Conservation (phyloP, 2,888 invertebrate species). For the Eristalis intricaria region DNA sequence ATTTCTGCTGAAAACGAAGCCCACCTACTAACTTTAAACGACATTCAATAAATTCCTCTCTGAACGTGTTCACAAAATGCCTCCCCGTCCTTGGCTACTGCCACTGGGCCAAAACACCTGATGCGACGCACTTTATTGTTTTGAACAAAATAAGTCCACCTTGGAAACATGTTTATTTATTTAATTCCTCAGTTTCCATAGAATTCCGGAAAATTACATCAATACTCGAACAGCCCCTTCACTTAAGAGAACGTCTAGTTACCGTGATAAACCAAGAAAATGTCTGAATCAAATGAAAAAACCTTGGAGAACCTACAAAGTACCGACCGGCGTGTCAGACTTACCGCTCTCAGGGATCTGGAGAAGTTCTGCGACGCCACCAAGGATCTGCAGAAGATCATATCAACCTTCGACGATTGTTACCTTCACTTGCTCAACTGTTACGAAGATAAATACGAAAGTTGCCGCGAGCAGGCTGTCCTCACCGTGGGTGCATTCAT, state of each 20-base stretch:
- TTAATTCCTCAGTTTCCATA: slow-evolving; percentile 33
- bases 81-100: background rate
- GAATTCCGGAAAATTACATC: slow-evolving; percentile 29
- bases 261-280: background rate
- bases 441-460: slow-evolving; percentile 79
- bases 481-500: slow-evolving; percentile 76
- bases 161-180: slow-evolving; percentile 49
- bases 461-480: slow-evolving; percentile 77
- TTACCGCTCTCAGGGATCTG: slow-evolving; percentile 69
- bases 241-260: background rate
- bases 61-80: background rate
- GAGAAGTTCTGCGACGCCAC: slow-evolving; percentile 56
- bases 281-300: slow-evolving; percentile 42
- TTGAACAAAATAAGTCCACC: slow-evolving; percentile 25
- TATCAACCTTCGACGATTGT: slow-evolving; percentile 76
- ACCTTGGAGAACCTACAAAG: slow-evolving; percentile 55
- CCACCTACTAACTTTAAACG: too few species aligned
- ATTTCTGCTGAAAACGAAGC: too few species aligned
- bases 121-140: slow-evolving; percentile 5
- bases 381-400: slow-evolving; percentile 46
- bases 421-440: slow-evolving; percentile 80
- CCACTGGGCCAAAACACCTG: background rate
- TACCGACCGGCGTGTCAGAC: slow-evolving; percentile 66
- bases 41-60: background rate
- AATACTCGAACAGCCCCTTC: background rate